Percentiles rank a stretch among this genome's conserved stretches.
Conservation (phyloP, 2,888 invertebrate genomes). For the Cephalotes varians region DNA sequence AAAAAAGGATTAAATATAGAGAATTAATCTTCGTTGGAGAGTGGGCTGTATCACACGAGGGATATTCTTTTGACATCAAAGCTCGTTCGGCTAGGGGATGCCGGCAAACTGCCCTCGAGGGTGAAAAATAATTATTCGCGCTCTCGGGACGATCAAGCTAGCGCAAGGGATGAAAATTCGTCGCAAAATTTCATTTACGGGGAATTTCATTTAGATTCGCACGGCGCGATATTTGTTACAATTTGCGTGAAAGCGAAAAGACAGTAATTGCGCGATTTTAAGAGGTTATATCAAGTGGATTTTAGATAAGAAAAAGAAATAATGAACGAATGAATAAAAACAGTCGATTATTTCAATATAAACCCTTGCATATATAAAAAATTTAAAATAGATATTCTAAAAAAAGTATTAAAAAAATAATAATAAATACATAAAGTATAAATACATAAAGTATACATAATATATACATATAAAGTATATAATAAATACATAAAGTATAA, state of each 20-base stretch:
- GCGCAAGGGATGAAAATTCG: not conserved
- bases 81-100: not conserved
- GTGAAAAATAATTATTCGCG: conserved; percentile 44
- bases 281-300: not conserved
- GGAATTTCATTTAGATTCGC: conserved; percentile 33
- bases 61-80: conserved; percentile 17
- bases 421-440: not conserved
- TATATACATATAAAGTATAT: no score
- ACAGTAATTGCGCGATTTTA: not conserved
- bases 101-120: not conserved
- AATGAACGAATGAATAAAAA: not conserved
- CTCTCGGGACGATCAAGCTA: not conserved
- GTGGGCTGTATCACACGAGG: not conserved
- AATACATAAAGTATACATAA: not conserved
- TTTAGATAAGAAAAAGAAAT: not conserved
- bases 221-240: conserved; percentile 27
- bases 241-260: conserved; percentile 17
- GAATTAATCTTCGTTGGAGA: conserved; percentile 15
- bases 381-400: not conserved
- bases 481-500: no score
- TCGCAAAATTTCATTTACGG: conserved; percentile 10
- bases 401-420: not conserved
- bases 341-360: not conserved
- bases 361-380: not conserved
- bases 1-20: not conserved